Conservation (phyloP, 2,888 invertebrate genomes). For the Chrysolina haemoptera region DNA sequence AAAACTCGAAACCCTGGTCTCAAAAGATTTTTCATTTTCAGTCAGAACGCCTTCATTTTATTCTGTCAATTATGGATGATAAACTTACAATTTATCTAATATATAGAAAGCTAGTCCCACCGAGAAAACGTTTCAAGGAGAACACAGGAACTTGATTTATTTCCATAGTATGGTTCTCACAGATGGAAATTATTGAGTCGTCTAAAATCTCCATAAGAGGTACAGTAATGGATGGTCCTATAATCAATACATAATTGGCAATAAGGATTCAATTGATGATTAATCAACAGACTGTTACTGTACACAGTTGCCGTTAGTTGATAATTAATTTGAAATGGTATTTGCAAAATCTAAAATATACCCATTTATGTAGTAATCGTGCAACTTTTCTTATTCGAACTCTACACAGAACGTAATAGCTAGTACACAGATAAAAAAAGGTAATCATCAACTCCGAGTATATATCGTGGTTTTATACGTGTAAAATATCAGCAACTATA, state of each 20-base stretch:
- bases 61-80: no score
- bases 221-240: background rate
- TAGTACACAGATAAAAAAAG: background rate
- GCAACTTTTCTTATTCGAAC: conserved; percentile 5
- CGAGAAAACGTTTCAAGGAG: no score
- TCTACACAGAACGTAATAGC: background rate
- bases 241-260: conserved; percentile 18
- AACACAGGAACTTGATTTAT: no score
- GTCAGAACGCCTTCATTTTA: no score
- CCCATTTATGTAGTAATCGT: conserved; percentile 19
- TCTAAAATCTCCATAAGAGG: background rate
- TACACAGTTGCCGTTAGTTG: conserved; percentile 16
- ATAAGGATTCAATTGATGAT: conserved; percentile 10
- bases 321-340: conserved; percentile 11
- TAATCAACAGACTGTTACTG: conserved; percentile 1
- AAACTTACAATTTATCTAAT: no score
- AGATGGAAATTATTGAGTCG: background rate
- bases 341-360: conserved; percentile 11
- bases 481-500: background rate
- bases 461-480: background rate
- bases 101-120: no score
- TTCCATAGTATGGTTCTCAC: no score
- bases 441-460: background rate
- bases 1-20: no score
- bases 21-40: no score